phyloP scores from a whole-genome alignment of 2,888 invertebrate genomes.

The Aleiodes alternator region DNA sequence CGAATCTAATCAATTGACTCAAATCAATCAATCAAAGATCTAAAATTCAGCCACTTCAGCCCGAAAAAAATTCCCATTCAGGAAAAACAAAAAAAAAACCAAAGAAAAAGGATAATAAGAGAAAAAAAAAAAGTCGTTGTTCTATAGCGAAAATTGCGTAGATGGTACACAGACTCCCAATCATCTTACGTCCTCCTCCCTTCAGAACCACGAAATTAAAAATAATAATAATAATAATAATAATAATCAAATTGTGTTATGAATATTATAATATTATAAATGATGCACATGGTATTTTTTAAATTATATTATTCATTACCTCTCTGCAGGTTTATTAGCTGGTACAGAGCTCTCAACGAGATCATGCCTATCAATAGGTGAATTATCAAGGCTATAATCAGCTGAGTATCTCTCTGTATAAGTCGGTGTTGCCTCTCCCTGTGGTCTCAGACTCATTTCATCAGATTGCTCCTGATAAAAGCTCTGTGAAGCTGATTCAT shows the following conservation, averaged over 20 bases:
- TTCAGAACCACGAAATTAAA: too few species aligned
- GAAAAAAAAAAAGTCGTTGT: conserved; percentile 31
- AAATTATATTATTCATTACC: conserved; percentile 60
- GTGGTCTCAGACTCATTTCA: conserved; percentile 62
- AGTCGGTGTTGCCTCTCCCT: conserved; percentile 70
- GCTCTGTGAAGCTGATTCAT: conserved; percentile 69
- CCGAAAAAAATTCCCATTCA: too few species aligned
- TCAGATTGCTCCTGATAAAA: conserved; percentile 68
- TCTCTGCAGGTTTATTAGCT: conserved; percentile 69
- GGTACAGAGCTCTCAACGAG: conserved; percentile 72
- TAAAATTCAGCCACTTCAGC: conserved; percentile 21
- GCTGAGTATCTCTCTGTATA: conserved; percentile 70
- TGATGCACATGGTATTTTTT: conserved; percentile 28
- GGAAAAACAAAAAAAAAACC: too few species aligned
- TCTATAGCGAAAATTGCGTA: too few species aligned
- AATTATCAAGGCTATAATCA: conserved; percentile 69
- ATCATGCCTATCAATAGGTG: conserved; percentile 72
- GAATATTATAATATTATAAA: conserved; percentile 29
- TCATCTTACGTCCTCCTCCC: too few species aligned
- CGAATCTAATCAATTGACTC: too few species aligned
- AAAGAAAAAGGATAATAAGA: neutral
- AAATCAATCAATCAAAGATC: too few species aligned
- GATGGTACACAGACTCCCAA: too few species aligned
- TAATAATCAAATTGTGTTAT: conserved; percentile 1
- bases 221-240: too few species aligned